Evolutionary conservation across 2,797 vertebrate genomes (phyloP).

Genomic region (Tinamus major): DNA sequence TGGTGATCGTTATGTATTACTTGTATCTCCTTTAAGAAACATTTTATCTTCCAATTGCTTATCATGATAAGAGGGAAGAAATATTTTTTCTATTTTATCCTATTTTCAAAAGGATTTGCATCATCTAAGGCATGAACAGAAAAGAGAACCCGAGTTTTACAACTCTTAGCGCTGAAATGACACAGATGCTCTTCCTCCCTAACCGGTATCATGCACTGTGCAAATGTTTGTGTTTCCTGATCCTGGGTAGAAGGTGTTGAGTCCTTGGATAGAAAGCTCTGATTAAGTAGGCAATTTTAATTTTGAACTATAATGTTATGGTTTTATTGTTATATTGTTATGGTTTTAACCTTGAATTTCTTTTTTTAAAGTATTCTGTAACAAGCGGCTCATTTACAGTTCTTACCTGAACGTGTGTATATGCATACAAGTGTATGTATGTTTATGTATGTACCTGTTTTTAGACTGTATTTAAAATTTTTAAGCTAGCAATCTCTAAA

Average conservation of each 20-base stretch:
- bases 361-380: neutral
- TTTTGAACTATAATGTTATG: neutral
- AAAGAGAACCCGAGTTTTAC: neutral
- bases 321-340: neutral
- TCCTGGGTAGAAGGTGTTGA: neutral
- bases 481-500: neutral
- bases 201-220: no score
- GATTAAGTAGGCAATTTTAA: neutral
- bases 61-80: neutral
- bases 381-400: neutral
- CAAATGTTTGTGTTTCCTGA: neutral
- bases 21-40: neutral
- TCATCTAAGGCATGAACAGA: neutral
- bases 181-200: fast-evolving
- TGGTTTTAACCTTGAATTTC: neutral
- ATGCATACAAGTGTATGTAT: fast-evolving
- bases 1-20: neutral
- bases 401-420: neutral
- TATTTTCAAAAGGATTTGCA: neutral
- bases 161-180: neutral
- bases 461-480: neutral
- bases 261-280: neutral
- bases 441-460: neutral
- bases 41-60: neutral
- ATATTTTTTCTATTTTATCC: neutral